Base-by-base conservation (phyloP, 2,797 vertebrate species). In the Melanotaenia pygmaea region DNA sequence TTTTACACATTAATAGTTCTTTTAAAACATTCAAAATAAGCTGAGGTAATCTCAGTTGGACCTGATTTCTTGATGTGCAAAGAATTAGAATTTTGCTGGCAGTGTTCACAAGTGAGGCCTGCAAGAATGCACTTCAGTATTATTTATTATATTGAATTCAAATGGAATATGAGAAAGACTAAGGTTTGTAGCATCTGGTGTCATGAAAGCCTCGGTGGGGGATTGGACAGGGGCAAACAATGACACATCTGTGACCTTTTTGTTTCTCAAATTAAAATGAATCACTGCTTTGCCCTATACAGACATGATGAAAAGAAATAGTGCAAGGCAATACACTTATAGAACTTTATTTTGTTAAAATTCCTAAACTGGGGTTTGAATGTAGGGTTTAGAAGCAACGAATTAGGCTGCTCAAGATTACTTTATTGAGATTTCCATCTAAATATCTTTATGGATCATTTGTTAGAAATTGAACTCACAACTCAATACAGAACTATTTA, bases 171-270 rank as follows among this genome's bases (percentile, higher is more conserved):
- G 73, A 54, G 32, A 12, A 1, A 54, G 22, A 45, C 54, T 12
- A 3, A 3, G 45, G 59, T 74, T 72, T 85, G 34, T 74, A 83
- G 76, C 47, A 78, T 79, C 66, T 81, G 74, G 66, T 78, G 64
- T 84, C 87, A 87, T 74, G 65, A 77, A 79, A 84, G 75, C 85
- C 76, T 81, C 68, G 26, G 59, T 56, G 75, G 73, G 58, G 58
- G 67, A 75, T 86, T 79, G 84, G 82, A 84, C 87, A 83, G 47
- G 63, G 34, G 79, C 4, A 72, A 81, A 86, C 77, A 73, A 80
- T 88, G 89, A 91, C 89, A 70, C 81, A 92, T 86, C 75, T 86
- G 79, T 89, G 89, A 92, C 91, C 91, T 93, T 93, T 93, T n/a
- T 30, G 59, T 75, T 85, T 70, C 53, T 77, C 62, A n/a, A 62